Evolutionary conservation across 2,113 vertebrate genomes (phyloP).

Genomic region (Neodontobutis hainanensis): DNA sequence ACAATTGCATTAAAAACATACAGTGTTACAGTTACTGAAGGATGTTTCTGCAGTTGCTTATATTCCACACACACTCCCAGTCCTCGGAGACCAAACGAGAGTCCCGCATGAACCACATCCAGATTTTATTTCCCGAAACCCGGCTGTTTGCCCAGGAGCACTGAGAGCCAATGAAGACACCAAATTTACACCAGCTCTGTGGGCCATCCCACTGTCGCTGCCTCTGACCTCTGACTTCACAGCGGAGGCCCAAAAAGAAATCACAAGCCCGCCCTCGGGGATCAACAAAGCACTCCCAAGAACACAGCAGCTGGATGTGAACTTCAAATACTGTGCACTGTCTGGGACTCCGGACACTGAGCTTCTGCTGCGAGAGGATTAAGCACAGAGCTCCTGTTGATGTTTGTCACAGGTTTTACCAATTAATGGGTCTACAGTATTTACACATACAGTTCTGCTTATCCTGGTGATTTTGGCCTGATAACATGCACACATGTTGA

Average conservation of each 20-base stretch:
- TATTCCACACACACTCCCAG: neutral
- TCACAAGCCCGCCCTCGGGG: neutral
- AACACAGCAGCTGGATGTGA: neutral
- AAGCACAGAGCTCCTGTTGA: too few species aligned
- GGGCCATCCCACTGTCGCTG: neutral
- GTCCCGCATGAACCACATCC: neutral
- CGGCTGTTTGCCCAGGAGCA: slow-evolving; percentile 6
- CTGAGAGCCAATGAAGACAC: neutral
- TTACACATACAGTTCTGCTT: too few species aligned
- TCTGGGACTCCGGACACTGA: too few species aligned
- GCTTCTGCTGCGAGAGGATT: too few species aligned
- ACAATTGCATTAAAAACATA: too few species aligned
- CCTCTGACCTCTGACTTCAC: slow-evolving; percentile 17
- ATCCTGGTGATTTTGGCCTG: too few species aligned
- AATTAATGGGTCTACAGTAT: too few species aligned
- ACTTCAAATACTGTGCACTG: neutral
- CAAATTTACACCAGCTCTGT: neutral
- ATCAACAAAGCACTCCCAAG: neutral
- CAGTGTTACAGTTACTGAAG: too few species aligned
- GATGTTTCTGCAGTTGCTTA: too few species aligned
- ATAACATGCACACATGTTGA: too few species aligned
- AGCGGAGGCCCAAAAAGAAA: neutral
- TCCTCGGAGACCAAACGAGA: neutral
- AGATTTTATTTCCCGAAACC: slow-evolving; percentile 10
- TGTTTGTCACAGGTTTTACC: too few species aligned